Evolutionary conservation across 2,888 invertebrate species (phyloP).

Genomic region (Heliconius charithonia): DNA sequence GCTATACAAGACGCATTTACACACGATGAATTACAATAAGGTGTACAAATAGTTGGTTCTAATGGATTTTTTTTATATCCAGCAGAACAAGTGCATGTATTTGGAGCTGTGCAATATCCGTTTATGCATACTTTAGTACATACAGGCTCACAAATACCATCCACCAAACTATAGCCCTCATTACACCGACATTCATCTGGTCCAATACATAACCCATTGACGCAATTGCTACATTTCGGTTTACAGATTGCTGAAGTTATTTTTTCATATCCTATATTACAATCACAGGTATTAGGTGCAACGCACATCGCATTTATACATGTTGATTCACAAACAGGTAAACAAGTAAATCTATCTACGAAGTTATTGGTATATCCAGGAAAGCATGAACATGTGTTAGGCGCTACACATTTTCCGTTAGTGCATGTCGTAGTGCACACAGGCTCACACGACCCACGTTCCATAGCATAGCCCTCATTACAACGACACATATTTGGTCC

Average conservation of each 20-base stretch:
- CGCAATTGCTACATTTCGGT: conserved; percentile 54
- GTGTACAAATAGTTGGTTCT: conserved; percentile 47
- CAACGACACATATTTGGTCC: conserved; percentile 58
- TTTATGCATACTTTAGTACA: conserved; percentile 52
- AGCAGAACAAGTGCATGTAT: conserved; percentile 52
- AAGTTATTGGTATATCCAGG: conserved; percentile 37
- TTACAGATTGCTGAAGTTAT: conserved; percentile 36
- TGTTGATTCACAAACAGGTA: conserved; percentile 48
- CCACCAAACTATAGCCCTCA: conserved; percentile 46
- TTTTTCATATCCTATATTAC: conserved; percentile 36
- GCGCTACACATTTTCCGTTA: conserved; percentile 44
- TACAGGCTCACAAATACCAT: conserved; percentile 51
- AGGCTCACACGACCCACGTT: conserved; percentile 43
- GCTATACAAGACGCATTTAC: conserved; percentile 54
- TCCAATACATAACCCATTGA: conserved; percentile 55
- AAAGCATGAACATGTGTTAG: conserved; percentile 45
- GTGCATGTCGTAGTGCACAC: conserved; percentile 39
- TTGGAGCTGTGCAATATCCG: conserved; percentile 54
- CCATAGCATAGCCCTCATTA: conserved; percentile 50
- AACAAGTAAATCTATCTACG: conserved; percentile 45
- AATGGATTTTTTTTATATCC: conserved; percentile 42
- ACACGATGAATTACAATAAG: conserved; percentile 55
- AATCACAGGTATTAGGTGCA: conserved; percentile 52
- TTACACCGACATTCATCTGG: conserved; percentile 53
- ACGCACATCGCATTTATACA: conserved; percentile 53